phyloP scores from a whole-genome alignment of 2,113 vertebrate genomes.

The Microcebus murinus region DNA sequence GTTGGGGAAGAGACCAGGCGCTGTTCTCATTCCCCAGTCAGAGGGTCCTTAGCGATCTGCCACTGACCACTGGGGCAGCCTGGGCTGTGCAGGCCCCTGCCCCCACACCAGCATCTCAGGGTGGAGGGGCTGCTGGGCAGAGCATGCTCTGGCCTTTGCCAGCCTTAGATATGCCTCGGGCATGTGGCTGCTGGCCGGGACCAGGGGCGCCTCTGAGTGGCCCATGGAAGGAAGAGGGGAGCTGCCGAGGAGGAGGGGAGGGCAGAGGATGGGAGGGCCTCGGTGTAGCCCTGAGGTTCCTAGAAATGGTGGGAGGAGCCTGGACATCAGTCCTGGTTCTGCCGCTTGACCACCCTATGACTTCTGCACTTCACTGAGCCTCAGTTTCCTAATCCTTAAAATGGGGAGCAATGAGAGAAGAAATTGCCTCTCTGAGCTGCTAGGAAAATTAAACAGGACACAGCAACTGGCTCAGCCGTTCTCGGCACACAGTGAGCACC shows the following conservation, averaged over 20 bases:
- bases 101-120: neutral
- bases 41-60: neutral
- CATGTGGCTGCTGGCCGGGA: neutral
- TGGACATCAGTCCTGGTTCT: neutral
- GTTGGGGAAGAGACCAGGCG: no score
- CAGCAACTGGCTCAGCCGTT: neutral
- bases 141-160: neutral
- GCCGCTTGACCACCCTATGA: neutral
- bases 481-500: neutral
- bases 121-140: neutral
- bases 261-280: neutral
- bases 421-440: neutral
- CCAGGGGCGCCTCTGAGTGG: neutral
- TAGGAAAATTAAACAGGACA: neutral
- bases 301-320: neutral
- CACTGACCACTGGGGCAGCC: neutral
- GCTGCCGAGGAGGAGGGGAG: neutral
- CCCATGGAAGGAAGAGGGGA: neutral
- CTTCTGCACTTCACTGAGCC: neutral
- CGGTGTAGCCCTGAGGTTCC: neutral
- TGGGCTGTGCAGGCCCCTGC: neutral
- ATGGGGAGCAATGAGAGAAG: neutral
- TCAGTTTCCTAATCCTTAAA: neutral
- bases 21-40: neutral
- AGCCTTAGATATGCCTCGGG: neutral